Conservation (phyloP, 2,113 vertebrate genomes). For the Seriola rivoliana region DNA sequence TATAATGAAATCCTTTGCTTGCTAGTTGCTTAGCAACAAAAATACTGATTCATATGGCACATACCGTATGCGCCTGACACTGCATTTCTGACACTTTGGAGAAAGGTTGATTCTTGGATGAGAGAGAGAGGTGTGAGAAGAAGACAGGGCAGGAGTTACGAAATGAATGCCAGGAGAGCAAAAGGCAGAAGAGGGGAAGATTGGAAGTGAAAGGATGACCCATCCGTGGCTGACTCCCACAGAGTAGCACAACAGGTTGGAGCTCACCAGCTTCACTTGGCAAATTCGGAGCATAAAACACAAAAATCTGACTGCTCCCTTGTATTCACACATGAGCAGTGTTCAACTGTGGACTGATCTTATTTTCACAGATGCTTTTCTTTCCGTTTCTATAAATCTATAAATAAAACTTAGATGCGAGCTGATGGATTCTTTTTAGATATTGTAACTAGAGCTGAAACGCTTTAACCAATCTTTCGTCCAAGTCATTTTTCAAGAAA, state of each 20-base stretch:
- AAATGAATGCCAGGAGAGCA: conserved; percentile 47
- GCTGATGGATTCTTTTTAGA: background rate
- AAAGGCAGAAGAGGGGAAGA: conserved; percentile 36
- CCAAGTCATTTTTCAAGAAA: background rate
- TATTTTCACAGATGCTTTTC: conserved; percentile 21
- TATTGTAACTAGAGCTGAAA: background rate
- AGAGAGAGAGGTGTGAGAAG: conserved; percentile 36
- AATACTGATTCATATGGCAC: conserved; percentile 77
- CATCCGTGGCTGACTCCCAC: conserved; percentile 62
- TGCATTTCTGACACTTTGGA: conserved; percentile 77
- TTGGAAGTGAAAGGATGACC: conserved; percentile 59
- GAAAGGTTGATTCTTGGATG: conserved; percentile 44
- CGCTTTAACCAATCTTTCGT: background rate
- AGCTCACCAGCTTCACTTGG: conserved; percentile 56
- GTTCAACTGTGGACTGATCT: conserved; percentile 25
- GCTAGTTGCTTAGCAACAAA: conserved; percentile 85
- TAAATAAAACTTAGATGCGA: conserved; percentile 15
- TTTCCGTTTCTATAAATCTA: conserved; percentile 5
- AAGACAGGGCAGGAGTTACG: conserved; percentile 28
- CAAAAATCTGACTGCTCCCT: conserved; percentile 42
- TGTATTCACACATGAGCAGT: conserved; percentile 26
- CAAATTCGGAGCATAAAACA: conserved; percentile 35
- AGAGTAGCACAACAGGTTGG: conserved; percentile 74
- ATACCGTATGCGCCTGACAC: conserved; percentile 73
- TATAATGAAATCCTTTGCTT: conserved; percentile 79